Conservation (phyloP, 2,113 vertebrate genomes). For the Cricetomys ansorgei region DNA sequence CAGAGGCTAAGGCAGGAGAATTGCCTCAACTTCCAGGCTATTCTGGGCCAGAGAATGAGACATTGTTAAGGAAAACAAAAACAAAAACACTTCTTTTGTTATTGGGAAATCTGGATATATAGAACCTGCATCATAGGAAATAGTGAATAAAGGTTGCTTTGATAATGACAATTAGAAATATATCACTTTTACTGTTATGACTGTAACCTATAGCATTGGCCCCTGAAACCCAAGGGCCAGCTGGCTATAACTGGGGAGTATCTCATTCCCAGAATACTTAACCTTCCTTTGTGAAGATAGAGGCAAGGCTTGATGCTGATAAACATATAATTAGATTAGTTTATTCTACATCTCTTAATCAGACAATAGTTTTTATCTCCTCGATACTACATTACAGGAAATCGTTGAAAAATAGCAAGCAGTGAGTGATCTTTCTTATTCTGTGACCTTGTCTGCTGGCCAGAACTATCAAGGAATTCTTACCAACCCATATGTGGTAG, state of each 20-base stretch:
- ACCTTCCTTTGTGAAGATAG: not conserved
- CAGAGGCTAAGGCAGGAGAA: not conserved
- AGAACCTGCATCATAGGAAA: not conserved
- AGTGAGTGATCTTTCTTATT: not conserved
- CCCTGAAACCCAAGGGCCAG: not conserved
- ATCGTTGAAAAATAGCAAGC: not conserved
- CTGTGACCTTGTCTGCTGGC: not conserved
- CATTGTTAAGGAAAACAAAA: not conserved
- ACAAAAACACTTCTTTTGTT: not conserved
- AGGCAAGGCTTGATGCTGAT: not conserved
- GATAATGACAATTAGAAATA: not conserved
- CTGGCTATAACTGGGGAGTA: not conserved
- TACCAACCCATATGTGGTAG: not conserved
- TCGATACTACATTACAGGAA: not conserved
- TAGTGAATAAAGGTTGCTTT: not conserved
- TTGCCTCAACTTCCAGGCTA: not conserved
- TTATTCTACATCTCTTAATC: not conserved
- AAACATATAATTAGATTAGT: not conserved
- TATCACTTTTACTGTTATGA: not conserved
- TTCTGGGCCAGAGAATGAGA: not conserved
- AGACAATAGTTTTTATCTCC: slow-evolving; percentile 15
- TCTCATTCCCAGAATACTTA: not conserved
- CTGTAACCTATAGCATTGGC: not conserved
- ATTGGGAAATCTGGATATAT: not conserved
- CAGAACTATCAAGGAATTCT: not conserved